Percentiles rank a stretch among this genome's conserved stretches.
These are phyloP conservation scores for Silurus lanzhouensis DNA, from an alignment of 2,797 vertebrate genomes.

Conservation along the genomic window DNA sequence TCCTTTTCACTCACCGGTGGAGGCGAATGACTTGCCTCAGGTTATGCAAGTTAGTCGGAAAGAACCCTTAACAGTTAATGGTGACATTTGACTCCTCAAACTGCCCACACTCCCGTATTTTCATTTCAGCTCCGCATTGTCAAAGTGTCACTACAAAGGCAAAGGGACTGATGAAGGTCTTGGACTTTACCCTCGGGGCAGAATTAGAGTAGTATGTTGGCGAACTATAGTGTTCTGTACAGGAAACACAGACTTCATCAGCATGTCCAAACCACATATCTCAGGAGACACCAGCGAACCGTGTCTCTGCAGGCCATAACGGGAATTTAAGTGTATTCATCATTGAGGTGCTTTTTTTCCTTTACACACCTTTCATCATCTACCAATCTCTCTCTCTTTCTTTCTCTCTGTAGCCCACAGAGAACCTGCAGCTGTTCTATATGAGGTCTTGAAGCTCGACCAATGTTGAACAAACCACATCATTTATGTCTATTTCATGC, in stretches of 20 bases:
- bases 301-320: slow-evolving; percentile 41
- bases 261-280: slow-evolving; percentile 52
- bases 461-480: slow-evolving; percentile 57
- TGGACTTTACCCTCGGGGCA: slow-evolving; percentile 52
- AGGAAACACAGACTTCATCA: slow-evolving; percentile 50
- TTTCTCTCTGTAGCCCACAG: slow-evolving; percentile 36
- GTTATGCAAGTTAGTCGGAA: slow-evolving; percentile 7
- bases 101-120: slow-evolving; percentile 28
- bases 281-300: slow-evolving; percentile 58
- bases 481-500: slow-evolving; percentile 59
- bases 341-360: slow-evolving; percentile 32
- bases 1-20: background rate
- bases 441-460: slow-evolving; percentile 45
- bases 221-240: slow-evolving; percentile 47
- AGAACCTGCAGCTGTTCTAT: slow-evolving; percentile 46
- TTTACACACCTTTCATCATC: slow-evolving; percentile 55
- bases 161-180: slow-evolving; percentile 23
- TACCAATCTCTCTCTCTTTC: slow-evolving; percentile 16
- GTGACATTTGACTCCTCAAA: slow-evolving; percentile 25
- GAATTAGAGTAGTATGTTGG: slow-evolving; percentile 54
- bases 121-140: slow-evolving; percentile 31
- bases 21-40: slow-evolving; percentile 5
- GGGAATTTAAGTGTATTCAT: slow-evolving; percentile 35
- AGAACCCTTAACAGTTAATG: slow-evolving; percentile 13
- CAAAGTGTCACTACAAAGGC: slow-evolving; percentile 31